These are phyloP conservation scores for Ophion ventricosus DNA, from an alignment of 2,888 invertebrate genomes.

Conservation along the genomic window DNA sequence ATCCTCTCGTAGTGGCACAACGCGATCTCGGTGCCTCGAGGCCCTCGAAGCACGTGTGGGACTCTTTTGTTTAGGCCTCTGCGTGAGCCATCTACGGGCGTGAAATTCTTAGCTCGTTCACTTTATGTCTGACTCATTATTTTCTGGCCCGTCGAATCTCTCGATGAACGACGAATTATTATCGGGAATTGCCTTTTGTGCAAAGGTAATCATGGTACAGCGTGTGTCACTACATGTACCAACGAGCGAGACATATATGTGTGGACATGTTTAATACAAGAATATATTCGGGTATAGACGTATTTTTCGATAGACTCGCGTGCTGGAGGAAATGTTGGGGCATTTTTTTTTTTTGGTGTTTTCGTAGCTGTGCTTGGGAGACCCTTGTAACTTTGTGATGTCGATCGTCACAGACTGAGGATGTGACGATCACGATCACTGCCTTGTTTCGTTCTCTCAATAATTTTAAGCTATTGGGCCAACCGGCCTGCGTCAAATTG, in stretches of 20 bases:
- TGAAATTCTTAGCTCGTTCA: constrained; percentile 36
- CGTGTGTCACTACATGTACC: neutral
- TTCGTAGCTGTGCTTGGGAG: no score
- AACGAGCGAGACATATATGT: neutral
- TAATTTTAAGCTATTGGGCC: no score
- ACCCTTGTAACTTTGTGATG: no score
- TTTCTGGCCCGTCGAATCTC: constrained; percentile 35
- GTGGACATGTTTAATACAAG: neutral
- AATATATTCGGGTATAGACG: neutral
- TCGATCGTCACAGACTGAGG: no score
- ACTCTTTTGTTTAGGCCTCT: constrained; percentile 50
- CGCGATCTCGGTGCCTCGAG: constrained; percentile 58
- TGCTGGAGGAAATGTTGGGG: neutral
- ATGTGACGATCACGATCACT: no score
- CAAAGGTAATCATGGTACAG: neutral
- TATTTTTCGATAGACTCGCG: neutral
- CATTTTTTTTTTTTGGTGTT: neutral
- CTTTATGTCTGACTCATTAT: constrained; percentile 41
- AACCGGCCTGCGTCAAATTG: no score
- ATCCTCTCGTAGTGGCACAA: constrained; percentile 56
- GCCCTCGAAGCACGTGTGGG: constrained; percentile 70
- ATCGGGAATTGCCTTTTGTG: constrained; percentile 24
- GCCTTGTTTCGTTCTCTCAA: no score
- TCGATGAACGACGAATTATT: constrained; percentile 18
- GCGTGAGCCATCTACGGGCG: constrained; percentile 27